Percentiles rank a stretch among this genome's conserved stretches.
These are phyloP conservation scores for Channa maculata DNA, from an alignment of 2,113 vertebrate species.

Conservation along the genomic window DNA sequence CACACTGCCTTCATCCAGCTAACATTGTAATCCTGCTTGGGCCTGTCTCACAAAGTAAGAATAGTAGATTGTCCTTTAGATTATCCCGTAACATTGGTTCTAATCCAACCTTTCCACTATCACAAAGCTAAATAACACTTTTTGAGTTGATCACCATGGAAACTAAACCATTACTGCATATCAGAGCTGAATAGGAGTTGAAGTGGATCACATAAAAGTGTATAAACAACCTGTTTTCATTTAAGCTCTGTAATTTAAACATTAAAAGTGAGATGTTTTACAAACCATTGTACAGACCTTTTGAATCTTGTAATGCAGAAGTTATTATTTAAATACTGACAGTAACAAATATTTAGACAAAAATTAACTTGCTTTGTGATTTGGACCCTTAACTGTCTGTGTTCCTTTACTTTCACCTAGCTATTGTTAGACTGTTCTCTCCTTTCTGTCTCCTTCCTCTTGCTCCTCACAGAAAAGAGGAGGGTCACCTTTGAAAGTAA, in stretches of 20 bases:
- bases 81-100: conserved; percentile 23
- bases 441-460: conserved; percentile 76
- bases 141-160: conserved; percentile 39
- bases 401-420: conserved; percentile 62
- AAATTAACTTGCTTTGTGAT: conserved; percentile 55
- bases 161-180: conserved; percentile 24
- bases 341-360: not conserved
- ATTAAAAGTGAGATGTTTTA: too few relatives aligned
- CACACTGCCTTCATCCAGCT: conserved; percentile 47
- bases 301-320: not conserved
- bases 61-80: conserved; percentile 11
- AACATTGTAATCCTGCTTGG: conserved; percentile 55
- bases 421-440: conserved; percentile 72
- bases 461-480: conserved; percentile 86
- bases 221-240: not conserved
- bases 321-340: not conserved
- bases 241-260: conserved; percentile 3
- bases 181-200: conserved; percentile 9
- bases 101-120: conserved; percentile 28
- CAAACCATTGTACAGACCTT: too few relatives aligned
- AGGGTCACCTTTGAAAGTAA: conserved; percentile 89
- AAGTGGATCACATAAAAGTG: conserved; percentile 20
- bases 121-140: conserved; percentile 5
- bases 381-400: conserved; percentile 44
- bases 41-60: conserved; percentile 62